Base-by-base conservation (phyloP, 2,888 invertebrate genomes). In the Xanthorhoe designata region DNA sequence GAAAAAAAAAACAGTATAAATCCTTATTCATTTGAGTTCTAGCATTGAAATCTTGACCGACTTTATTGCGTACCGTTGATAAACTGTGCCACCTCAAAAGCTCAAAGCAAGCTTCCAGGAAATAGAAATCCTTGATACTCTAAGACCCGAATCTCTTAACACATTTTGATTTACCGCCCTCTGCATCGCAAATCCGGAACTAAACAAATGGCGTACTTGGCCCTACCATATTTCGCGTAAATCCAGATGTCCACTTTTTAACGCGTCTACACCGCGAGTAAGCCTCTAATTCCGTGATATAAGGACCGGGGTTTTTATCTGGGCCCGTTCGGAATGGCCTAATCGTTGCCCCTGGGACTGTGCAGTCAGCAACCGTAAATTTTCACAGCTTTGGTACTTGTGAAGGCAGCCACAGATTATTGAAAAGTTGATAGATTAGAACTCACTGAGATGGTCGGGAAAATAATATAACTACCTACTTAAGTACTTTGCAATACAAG, bases 271-370 rank as follows among this genome's bases (percentile, higher is more conserved):
- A 69, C 68, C 64, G 64, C 57, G 64, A 56, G 24, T 77, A 75
- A 81, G 75, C 78, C 71, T 57, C 75, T 81, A 81, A 81, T 79
- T 71, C 84, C 77, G 66, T 81, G 83, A 83, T 83, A 81, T 81
- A 82, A 81, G 80, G 82, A 73, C 64, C 69, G 76, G 75, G 78
- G 75, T 79, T 77, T 79, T 81, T 78, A 79, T 78, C 78, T 74
- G 73, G 68, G 73, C 68, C n/a, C 67, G 63, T 70, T 75, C 62
- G 68, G 68, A 65, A 67, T 64, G 66, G 64, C 59, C 69, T 73
- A 74, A 74, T 75, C 71, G 71, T 64, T 61, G 66, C 71, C 73
- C 70, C 61, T 38, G 68, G 71, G 65, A 38, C 65, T 57, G 24
- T 70, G 69, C 68, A 74, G 68, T 76, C 77, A 80, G 78, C 78